phyloP scores from a whole-genome alignment of 1,140 invertebrate genomes.

The Sogatella furcifera region DNA sequence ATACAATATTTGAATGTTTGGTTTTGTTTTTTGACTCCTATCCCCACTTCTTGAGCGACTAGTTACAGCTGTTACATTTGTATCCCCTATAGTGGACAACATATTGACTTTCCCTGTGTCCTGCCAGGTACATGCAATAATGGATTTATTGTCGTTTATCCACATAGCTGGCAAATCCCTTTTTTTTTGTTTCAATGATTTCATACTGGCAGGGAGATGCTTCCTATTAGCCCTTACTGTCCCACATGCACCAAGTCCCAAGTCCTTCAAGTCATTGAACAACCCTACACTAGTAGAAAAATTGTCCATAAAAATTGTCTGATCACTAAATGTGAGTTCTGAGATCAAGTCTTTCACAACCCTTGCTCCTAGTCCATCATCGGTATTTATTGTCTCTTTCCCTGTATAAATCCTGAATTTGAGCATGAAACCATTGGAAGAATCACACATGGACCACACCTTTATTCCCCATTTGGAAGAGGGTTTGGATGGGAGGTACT shows the following conservation, averaged over 20 bases:
- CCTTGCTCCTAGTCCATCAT: slow-evolving; percentile 19
- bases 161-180: slow-evolving; percentile 20
- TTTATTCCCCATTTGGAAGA: slow-evolving; percentile 19
- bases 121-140: slow-evolving; percentile 2
- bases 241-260: slow-evolving; percentile 22
- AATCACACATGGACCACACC: slow-evolving; percentile 14
- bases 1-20: not conserved
- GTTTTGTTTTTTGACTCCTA: not conserved
- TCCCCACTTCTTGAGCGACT: too few relatives aligned
- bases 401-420: slow-evolving; percentile 19
- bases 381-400: slow-evolving; percentile 7
- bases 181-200: slow-evolving; percentile 16
- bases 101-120: not conserved
- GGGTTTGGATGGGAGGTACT: slow-evolving; percentile 32
- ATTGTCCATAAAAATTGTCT: slow-evolving; percentile 22
- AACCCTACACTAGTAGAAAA: slow-evolving; percentile 20
- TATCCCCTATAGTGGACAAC: not conserved
- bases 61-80: not conserved
- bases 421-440: slow-evolving; percentile 5
- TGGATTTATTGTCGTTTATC: not conserved
- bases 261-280: slow-evolving; percentile 12
- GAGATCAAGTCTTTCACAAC: slow-evolving; percentile 21
- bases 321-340: slow-evolving; percentile 16
- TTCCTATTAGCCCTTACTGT: slow-evolving; percentile 20
- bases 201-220: slow-evolving; percentile 18